Conservation (phyloP, 2,113 vertebrate genomes). For the Orientallactaga bullata region DNA sequence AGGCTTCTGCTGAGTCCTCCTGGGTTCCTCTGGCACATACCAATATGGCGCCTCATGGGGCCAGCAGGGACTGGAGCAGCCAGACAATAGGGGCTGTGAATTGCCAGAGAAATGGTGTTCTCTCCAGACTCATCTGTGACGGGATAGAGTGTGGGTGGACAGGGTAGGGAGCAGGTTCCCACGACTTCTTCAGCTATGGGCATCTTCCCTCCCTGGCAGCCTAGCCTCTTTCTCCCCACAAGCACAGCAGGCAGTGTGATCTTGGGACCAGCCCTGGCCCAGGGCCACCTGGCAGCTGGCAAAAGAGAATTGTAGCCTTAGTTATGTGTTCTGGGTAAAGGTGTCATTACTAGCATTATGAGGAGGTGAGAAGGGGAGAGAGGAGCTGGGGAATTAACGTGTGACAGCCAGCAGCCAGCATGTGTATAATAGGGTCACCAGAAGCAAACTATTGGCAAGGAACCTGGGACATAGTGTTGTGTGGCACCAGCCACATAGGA, state of each 20-base stretch:
- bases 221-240: not conserved
- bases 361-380: not conserved
- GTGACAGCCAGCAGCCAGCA: not conserved
- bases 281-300: not conserved
- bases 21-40: not conserved
- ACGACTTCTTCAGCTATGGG: not conserved
- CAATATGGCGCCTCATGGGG: rapidly evolving
- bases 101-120: not conserved
- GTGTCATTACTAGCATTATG: not conserved
- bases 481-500: not conserved
- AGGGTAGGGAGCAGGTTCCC: not conserved
- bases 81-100: not conserved
- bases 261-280: not conserved
- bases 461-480: not conserved
- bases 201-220: not conserved
- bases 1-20: not conserved
- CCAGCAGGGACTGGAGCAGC: not conserved
- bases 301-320: not conserved
- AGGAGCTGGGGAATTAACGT: too few species aligned
- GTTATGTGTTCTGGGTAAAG: not conserved
- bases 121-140: not conserved
- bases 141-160: not conserved
- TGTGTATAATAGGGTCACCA: not conserved
- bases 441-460: not conserved
- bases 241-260: rapidly evolving